Evolutionary conservation across 2,797 vertebrate species (phyloP).

Genomic region (Falco naumanni): DNA sequence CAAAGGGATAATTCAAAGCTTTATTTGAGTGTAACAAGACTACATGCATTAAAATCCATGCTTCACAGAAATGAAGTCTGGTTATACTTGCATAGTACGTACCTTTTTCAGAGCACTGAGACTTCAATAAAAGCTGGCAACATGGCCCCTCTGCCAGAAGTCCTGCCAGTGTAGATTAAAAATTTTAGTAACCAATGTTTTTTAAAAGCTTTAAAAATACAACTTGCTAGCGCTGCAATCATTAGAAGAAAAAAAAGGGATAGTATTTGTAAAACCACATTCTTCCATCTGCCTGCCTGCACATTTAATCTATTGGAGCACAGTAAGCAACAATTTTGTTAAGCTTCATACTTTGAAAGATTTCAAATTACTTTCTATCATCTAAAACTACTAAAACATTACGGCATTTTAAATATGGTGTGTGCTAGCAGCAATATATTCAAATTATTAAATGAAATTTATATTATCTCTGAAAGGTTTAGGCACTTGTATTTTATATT

Average conservation of each 20-base stretch:
- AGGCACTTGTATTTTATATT: neutral
- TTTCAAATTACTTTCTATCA: neutral
- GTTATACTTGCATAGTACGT: neutral
- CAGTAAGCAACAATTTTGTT: neutral
- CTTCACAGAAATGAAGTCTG: neutral
- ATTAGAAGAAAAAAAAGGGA: neutral
- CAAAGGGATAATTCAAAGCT: neutral
- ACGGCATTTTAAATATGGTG: neutral
- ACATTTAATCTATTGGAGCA: neutral
- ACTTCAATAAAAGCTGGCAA: neutral
- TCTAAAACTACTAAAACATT: neutral
- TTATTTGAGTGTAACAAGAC: neutral
- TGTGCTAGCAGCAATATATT: neutral
- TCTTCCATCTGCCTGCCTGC: neutral
- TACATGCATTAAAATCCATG: neutral
- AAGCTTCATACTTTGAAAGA: neutral
- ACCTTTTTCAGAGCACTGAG: neutral
- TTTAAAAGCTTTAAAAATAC: neutral
- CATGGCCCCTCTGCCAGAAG: neutral
- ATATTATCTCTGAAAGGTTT: neutral
- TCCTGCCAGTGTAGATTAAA: neutral
- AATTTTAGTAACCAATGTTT: neutral
- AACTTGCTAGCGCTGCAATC: neutral
- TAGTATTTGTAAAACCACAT: neutral
- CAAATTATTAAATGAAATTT: neutral